Percentiles rank a stretch among this genome's conserved stretches.
These are phyloP conservation scores for Bradypodion ventrale DNA, from an alignment of 2,797 vertebrate species.

Conservation along the genomic window DNA sequence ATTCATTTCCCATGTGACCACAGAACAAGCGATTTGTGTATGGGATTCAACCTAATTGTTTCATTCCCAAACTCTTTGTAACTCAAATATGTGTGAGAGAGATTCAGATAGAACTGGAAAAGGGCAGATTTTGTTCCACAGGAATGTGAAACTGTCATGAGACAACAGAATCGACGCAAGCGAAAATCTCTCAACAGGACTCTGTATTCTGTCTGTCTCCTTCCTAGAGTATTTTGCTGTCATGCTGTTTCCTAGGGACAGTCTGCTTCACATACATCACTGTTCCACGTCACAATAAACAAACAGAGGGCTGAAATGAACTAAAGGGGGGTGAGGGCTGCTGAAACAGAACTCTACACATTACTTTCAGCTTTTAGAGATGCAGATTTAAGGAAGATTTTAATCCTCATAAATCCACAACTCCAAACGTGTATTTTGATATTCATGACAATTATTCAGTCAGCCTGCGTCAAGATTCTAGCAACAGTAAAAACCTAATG, in stretches of 20 bases:
- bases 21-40: neutral
- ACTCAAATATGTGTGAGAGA: neutral
- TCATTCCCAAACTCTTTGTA: neutral
- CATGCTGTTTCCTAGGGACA: constrained; percentile 39
- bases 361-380: neutral
- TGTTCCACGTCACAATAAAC: neutral
- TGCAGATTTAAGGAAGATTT: neutral
- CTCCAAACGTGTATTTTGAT: neutral
- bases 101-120: neutral
- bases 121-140: neutral
- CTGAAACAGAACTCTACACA: neutral
- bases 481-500: neutral
- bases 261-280: constrained; percentile 4
- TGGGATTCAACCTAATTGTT: neutral
- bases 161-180: neutral
- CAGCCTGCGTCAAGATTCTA: neutral
- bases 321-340: neutral
- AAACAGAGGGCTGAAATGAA: neutral
- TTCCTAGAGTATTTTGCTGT: neutral
- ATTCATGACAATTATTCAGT: neutral
- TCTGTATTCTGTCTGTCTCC: neutral
- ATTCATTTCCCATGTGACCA: neutral
- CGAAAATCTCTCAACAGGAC: neutral
- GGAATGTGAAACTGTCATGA: neutral
- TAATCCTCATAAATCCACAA: neutral